Base-by-base conservation (phyloP, 2,888 invertebrate species). In the Ectemnius continuus region DNA sequence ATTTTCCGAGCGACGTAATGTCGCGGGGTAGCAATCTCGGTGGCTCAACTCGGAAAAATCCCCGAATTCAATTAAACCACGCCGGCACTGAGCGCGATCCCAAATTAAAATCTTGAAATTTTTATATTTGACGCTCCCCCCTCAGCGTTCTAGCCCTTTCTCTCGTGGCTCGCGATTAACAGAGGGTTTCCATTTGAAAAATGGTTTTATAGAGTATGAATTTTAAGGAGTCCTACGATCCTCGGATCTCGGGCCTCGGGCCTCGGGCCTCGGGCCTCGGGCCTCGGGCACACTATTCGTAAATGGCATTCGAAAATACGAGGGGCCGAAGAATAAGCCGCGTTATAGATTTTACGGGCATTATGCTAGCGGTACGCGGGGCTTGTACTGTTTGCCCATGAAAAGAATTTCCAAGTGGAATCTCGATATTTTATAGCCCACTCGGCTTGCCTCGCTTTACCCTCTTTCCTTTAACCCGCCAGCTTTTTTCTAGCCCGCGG, bases 1-100 rank as follows among this genome's bases (percentile, higher is more conserved):
- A 83, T 84, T 86, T 85, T 85, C 79, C 67, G 77, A 71, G 70
- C 57, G 67, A 63, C 70, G 26, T 75, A 73, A 78, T 73, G 77
- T 70, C 74, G 69, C 73, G 75, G 28, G 48, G 46, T 46, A 18
- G 65, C 76, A 67, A 67, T 36, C 52, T 52, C 52, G 52, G 16
- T 13, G 52, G 26, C 64, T 60, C 75, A 61, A 16, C 52, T 16
- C 52, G 45, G 61, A 70, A 67, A 70, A 65, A 65, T 68, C 67
- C 45, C 71, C 73, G 52, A 78, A 84, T 84, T 84, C 84, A 81
- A 86, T 86, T 84, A 82, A 86, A 80, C 8, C 52, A 11, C 62
- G 71, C 66, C 58, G 63, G 75, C 73, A 16, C 71, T 46, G 58
- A 20, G 47, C 65, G 45, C 65, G 52, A 70, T 70, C 52, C 36